Conservation (phyloP, 2,113 vertebrate genomes). For the Oreochromis aureus region DNA sequence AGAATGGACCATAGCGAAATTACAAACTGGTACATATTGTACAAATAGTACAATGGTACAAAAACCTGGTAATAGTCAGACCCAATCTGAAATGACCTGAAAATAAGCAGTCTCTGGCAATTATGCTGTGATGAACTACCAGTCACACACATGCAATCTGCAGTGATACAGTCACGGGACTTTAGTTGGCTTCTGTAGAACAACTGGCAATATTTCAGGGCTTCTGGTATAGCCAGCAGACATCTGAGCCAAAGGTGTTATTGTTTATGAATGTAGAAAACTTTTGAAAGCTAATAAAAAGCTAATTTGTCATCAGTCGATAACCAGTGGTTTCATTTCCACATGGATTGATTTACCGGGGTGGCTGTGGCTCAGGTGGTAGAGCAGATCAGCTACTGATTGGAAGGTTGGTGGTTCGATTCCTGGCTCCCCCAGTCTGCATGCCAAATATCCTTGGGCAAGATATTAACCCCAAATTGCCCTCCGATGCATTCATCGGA, state of each 20-base stretch:
- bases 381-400: too few relatives aligned
- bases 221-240: neutral
- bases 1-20: neutral
- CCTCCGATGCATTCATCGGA: too few relatives aligned
- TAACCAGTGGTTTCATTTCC: too few relatives aligned
- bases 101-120: neutral
- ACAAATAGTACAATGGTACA: too few relatives aligned
- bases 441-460: too few relatives aligned
- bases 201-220: neutral
- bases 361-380: too few relatives aligned
- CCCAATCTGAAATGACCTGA: neutral
- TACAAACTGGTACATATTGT: neutral
- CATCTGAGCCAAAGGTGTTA: neutral
- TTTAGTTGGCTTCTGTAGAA: neutral
- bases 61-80: neutral
- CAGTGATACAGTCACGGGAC: neutral
- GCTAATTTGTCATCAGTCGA: neutral
- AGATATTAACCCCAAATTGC: too few relatives aligned
- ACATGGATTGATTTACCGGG: too few relatives aligned
- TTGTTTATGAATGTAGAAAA: neutral
- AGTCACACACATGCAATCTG: neutral
- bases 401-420: too few relatives aligned
- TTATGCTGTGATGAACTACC: neutral
- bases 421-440: too few relatives aligned
- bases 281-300: neutral